Percentiles rank a stretch among this genome's conserved stretches.
Conservation (phyloP, 2,113 vertebrate genomes). For the Hemicordylus capensis region DNA sequence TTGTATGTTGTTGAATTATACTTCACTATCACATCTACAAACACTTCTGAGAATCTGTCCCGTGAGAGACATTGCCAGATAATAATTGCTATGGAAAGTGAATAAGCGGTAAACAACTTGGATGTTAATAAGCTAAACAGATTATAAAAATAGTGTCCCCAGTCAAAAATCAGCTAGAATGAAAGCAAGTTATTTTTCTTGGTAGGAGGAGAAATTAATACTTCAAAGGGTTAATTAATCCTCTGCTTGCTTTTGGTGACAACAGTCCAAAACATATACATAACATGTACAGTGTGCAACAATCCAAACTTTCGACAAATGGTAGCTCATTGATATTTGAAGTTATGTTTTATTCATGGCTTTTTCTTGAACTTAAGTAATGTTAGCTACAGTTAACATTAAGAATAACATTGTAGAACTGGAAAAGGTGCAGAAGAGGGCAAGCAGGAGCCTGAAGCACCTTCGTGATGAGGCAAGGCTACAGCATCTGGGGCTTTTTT, state of each 20-base stretch:
- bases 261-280: not conserved
- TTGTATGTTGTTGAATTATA: not conserved
- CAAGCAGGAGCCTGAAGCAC: too few species aligned
- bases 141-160: not conserved
- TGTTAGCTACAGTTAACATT: too few species aligned
- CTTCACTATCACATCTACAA: not conserved
- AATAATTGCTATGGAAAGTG: not conserved
- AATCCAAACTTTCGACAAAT: not conserved
- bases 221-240: not conserved
- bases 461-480: too few species aligned
- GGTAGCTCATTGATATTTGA: not conserved
- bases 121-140: not conserved
- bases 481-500: too few species aligned
- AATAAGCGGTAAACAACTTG: not conserved
- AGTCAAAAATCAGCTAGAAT: not conserved
- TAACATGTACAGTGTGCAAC: not conserved
- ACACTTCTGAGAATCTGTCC: not conserved
- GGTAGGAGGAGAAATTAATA: not conserved
- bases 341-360: not conserved
- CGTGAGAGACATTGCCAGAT: not conserved
- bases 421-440: too few species aligned
- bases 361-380: not conserved
- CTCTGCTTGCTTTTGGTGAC: not conserved
- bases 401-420: too few species aligned
- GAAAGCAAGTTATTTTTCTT: not conserved